A percentile compares a stretch with the other conserved stretches of the same genome.
Evolutionary conservation across 2,113 vertebrate genomes (phyloP).

Genomic region (Cromileptes altivelis): DNA sequence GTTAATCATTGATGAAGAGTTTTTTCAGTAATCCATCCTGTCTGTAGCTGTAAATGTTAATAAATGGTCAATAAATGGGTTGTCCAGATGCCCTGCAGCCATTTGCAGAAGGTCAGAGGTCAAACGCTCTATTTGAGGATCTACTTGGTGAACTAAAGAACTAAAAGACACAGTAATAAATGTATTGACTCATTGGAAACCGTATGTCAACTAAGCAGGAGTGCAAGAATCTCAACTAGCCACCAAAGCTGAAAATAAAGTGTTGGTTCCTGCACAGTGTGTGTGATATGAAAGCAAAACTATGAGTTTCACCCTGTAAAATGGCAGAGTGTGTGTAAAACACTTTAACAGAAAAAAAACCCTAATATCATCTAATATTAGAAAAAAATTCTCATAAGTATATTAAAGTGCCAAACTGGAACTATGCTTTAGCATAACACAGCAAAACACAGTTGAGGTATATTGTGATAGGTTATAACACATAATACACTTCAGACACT

Average conservation of each 20-base stretch:
- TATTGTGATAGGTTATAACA: background rate
- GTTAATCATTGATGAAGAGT: background rate
- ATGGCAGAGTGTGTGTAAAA: background rate
- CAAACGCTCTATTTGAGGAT: background rate
- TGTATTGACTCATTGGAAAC: background rate
- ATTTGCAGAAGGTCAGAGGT: conserved; percentile 2
- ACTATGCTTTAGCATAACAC: background rate
- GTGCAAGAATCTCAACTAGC: background rate
- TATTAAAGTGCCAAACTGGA: background rate
- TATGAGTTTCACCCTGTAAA: background rate
- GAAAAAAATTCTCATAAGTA: too few relatives aligned
- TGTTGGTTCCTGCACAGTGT: background rate
- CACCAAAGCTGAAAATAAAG: background rate
- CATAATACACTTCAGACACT: background rate
- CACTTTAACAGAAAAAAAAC: background rate
- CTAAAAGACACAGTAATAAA: background rate
- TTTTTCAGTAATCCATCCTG: background rate
- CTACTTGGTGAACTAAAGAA: background rate
- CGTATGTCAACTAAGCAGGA: background rate
- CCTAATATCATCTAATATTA: background rate
- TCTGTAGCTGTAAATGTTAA: background rate
- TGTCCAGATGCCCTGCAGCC: background rate
- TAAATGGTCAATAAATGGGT: too few relatives aligned
- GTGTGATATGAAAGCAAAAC: background rate
- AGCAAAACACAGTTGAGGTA: background rate